Conservation (phyloP, 1,140 invertebrate genomes). For the Ceratina japonica region DNA sequence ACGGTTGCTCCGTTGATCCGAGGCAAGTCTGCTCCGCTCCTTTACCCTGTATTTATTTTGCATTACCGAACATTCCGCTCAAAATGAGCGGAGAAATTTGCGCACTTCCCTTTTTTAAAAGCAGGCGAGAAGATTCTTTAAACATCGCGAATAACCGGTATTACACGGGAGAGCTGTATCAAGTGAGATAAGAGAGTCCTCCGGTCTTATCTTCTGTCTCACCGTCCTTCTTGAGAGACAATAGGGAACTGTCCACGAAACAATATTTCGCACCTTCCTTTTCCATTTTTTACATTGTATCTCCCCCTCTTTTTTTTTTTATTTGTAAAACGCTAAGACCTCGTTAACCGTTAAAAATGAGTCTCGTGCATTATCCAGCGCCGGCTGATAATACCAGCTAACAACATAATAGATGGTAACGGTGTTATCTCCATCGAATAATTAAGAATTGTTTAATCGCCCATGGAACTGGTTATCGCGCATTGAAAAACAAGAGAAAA, state of each 20-base stretch:
- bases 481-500: slow-evolving; percentile 21
- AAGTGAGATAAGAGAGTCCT: slow-evolving; percentile 31
- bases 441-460: slow-evolving; percentile 64
- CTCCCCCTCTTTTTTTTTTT: slow-evolving; percentile 29
- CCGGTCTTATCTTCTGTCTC: slow-evolving; percentile 21
- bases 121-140: slow-evolving; percentile 3
- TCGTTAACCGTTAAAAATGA: slow-evolving; percentile 42
- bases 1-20: not conserved
- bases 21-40: not conserved
- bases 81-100: not conserved
- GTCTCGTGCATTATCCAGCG: slow-evolving; percentile 31
- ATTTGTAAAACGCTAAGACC: slow-evolving; percentile 5
- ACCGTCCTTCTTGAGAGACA: slow-evolving; percentile 11
- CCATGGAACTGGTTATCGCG: slow-evolving; percentile 42
- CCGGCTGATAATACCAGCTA: slow-evolving; percentile 34
- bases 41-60: slow-evolving; percentile 3
- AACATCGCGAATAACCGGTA: slow-evolving; percentile 7
- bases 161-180: slow-evolving; percentile 28
- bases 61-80: not conserved
- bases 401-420: slow-evolving; percentile 31
- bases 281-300: slow-evolving; percentile 17
- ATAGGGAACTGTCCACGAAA: slow-evolving; percentile 35
- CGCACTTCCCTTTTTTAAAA: no score
- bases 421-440: slow-evolving; percentile 58
- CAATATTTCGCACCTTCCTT: slow-evolving; percentile 19